A percentile compares a stretch with the other conserved stretches of the same genome.
phyloP scores from a whole-genome alignment of 2,797 vertebrate genomes.

The Avahi laniger region DNA sequence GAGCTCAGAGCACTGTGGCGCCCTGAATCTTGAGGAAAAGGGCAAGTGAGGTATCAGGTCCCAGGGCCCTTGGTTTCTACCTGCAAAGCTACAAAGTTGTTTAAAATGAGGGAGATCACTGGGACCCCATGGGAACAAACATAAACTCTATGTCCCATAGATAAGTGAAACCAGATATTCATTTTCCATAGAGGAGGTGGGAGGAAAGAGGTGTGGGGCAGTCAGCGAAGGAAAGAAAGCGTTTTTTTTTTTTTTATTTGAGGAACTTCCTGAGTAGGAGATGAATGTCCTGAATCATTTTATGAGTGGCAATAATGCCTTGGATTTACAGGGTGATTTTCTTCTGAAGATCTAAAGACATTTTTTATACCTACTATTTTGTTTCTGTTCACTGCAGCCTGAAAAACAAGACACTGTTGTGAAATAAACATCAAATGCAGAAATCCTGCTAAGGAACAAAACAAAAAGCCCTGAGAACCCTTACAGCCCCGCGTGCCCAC shows the following conservation, averaged over 20 bases:
- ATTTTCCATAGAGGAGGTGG: constrained; percentile 14
- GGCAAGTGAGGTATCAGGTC: neutral
- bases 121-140: neutral
- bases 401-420: constrained; percentile 57
- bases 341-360: constrained; percentile 71
- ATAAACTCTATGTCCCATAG: neutral
- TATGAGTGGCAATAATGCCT: constrained; percentile 17
- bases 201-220: neutral
- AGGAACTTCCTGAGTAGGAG: neutral
- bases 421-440: constrained; percentile 54
- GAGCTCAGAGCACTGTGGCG: neutral
- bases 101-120: neutral
- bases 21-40: neutral
- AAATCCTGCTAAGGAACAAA: neutral
- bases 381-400: constrained; percentile 36
- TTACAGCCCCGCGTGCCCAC: neutral
- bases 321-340: constrained; percentile 58
- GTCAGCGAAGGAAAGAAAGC: neutral
- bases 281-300: neutral
- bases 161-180: neutral
- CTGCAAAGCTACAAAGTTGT: neutral
- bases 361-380: constrained; percentile 26
- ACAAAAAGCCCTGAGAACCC: neutral
- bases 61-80: neutral
- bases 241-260: neutral